Evolutionary conservation across 2,113 vertebrate genomes (phyloP).

Genomic region (Phylloscopus whistleri): DNA sequence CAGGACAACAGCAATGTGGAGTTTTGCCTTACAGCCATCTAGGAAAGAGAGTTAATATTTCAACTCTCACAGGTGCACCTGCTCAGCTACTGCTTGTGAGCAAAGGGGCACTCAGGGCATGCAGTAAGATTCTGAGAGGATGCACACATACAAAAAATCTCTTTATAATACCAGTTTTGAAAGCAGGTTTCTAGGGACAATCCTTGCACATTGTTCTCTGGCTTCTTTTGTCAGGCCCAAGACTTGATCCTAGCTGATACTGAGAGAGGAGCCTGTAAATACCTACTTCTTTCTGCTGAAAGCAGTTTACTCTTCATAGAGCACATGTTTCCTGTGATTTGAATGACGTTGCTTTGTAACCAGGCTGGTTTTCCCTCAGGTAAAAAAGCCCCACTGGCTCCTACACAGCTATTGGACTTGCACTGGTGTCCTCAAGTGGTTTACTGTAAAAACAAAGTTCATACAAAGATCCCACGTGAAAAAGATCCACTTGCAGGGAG

Average conservation of each 20-base stretch:
- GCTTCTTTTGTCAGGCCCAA: neutral
- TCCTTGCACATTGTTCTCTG: neutral
- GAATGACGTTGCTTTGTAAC: neutral
- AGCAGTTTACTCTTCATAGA: neutral
- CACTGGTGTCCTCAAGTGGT: neutral
- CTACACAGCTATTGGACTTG: neutral
- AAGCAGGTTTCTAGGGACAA: neutral
- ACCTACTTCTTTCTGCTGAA: neutral
- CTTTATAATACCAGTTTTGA: neutral
- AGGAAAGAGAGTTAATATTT: neutral
- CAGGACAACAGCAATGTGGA: neutral
- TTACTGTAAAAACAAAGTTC: neutral
- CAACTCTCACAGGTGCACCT: neutral
- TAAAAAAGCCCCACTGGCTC: neutral
- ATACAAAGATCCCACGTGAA: fast-evolving
- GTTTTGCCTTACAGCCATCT: neutral
- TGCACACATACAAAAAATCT: neutral
- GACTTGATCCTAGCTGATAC: neutral
- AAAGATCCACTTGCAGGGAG: neutral
- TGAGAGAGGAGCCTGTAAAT: neutral
- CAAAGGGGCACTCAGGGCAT: neutral
- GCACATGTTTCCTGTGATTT: neutral
- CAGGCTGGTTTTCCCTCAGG: neutral
- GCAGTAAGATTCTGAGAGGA: neutral
- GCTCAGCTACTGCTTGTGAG: neutral